A percentile compares a stretch with the other conserved stretches of the same genome.
Evolutionary conservation across 2,113 vertebrate genomes (phyloP).

Genomic region (Benitochromis conjunctus): DNA sequence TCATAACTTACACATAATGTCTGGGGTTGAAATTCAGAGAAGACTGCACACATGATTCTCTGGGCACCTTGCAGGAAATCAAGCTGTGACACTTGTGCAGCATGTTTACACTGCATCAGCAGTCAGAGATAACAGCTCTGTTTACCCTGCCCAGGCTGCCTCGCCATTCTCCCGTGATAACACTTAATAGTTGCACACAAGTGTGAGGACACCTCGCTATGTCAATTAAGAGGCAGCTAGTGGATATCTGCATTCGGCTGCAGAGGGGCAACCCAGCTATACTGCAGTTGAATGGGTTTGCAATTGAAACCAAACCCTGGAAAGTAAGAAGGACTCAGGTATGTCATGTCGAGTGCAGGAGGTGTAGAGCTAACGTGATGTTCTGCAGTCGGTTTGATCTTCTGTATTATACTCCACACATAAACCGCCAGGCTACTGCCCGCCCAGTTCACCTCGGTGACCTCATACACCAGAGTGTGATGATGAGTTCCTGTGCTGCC

Average conservation of each 20-base stretch:
- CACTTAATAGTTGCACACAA: constrained; percentile 35
- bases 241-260: constrained; percentile 4
- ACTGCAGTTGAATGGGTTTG: neutral
- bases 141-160: constrained; percentile 28
- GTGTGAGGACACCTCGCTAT: neutral
- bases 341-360: neutral
- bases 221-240: neutral
- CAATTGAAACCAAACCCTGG: neutral
- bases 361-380: neutral
- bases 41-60: neutral
- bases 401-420: neutral
- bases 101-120: neutral
- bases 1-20: neutral
- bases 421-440: neutral
- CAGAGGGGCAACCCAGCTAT: neutral
- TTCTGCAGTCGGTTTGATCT: constrained; percentile 4
- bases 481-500: neutral
- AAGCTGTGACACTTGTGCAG: neutral
- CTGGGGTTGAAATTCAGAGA: neutral
- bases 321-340: neutral
- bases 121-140: constrained; percentile 47
- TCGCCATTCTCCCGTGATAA: constrained; percentile 33
- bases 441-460: constrained; percentile 7
- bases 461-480: neutral
- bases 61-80: neutral